Conservation (phyloP, 2,888 invertebrate species). For the Tenthredo livida region DNA sequence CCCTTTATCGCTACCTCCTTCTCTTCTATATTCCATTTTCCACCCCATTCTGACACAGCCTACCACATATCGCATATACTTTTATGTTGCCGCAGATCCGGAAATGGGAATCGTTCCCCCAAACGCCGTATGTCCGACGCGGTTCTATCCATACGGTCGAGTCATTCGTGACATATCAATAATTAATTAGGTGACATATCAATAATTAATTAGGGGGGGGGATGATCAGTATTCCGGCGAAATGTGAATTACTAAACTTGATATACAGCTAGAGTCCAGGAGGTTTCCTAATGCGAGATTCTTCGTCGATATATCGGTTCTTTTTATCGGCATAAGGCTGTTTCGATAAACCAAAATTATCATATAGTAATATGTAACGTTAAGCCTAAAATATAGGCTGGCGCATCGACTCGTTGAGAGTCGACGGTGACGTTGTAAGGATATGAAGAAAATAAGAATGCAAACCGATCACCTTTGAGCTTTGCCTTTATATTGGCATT, state of each 20-base stretch:
- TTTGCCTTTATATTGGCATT: constrained; percentile 19
- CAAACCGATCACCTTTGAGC: constrained; percentile 31
- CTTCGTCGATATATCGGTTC: not conserved
- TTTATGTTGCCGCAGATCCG: not conserved
- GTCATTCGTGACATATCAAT: not conserved
- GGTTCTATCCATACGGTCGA: not conserved
- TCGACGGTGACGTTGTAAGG: not conserved
- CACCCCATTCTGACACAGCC: not conserved
- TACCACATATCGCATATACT: not conserved
- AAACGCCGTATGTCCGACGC: not conserved
- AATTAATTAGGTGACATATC: not conserved
- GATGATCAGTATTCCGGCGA: not conserved
- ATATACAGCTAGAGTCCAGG: not conserved
- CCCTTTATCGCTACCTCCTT: not conserved
- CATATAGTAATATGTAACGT: not conserved
- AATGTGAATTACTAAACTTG: not conserved
- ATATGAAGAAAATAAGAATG: constrained; percentile 1
- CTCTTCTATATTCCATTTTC: not conserved
- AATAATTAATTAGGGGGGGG: too few relatives aligned
- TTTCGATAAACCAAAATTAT: not conserved
- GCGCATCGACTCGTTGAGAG: not conserved
- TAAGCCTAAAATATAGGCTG: not conserved
- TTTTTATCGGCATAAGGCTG: not conserved
- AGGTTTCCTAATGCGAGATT: not conserved
- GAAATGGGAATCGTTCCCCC: not conserved